These are phyloP conservation scores for Salvator merianae DNA, from an alignment of 2,113 vertebrate species.

Conservation along the genomic window DNA sequence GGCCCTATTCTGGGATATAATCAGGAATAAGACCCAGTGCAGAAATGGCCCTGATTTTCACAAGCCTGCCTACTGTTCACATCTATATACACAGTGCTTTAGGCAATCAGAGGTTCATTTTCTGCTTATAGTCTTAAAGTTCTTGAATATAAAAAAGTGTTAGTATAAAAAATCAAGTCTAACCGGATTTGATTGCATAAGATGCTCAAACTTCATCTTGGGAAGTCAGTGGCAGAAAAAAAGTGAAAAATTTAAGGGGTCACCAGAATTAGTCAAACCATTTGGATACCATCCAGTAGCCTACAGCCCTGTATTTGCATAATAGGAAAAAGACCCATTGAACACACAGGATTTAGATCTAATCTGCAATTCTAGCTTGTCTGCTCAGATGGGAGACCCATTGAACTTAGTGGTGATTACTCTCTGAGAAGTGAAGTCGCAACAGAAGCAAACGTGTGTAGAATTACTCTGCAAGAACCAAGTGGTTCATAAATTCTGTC, in stretches of 20 bases:
- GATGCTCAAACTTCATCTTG: neutral
- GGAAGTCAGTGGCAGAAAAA: neutral
- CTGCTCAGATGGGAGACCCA: neutral
- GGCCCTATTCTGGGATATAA: too few species aligned
- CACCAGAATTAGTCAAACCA: neutral
- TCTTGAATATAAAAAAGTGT: neutral
- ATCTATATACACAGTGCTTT: neutral
- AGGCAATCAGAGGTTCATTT: neutral
- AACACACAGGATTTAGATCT: neutral
- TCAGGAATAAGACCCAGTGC: too few species aligned
- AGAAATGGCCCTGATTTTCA: too few species aligned
- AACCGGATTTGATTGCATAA: neutral
- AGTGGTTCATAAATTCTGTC: neutral
- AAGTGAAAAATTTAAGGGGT: neutral
- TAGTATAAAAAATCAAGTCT: neutral
- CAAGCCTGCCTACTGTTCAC: neutral
- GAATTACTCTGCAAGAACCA: neutral
- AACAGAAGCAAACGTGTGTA: neutral
- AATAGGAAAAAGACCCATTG: too few species aligned
- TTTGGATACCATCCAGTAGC: neutral
- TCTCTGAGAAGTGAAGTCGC: neutral
- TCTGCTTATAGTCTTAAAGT: neutral
- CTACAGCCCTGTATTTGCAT: too few species aligned
- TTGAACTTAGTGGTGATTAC: neutral
- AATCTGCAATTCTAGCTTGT: too few species aligned